These are phyloP conservation scores for Pimpla rufipes DNA, from an alignment of 2,888 invertebrate species.

Conservation along the genomic window DNA sequence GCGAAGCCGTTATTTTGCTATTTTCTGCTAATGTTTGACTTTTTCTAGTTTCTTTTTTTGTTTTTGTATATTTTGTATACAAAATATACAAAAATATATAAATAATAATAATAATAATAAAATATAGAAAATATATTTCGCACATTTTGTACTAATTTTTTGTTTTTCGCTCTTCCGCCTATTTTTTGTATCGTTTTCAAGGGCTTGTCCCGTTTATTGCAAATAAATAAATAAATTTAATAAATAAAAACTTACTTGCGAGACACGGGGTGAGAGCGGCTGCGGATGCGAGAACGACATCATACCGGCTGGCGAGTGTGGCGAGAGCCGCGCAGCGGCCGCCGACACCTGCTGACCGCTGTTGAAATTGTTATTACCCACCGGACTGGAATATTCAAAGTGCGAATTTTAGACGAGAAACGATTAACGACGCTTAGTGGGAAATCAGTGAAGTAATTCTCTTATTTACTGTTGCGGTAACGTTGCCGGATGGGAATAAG, in stretches of 20 bases:
- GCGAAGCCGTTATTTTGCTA: too few species aligned
- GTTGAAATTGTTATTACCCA: constrained; percentile 85
- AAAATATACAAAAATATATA: too few species aligned
- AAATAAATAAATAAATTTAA: too few species aligned
- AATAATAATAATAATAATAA: too few species aligned
- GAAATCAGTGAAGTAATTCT: constrained; percentile 21
- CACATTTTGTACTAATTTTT: too few species aligned
- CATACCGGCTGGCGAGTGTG: constrained; percentile 86
- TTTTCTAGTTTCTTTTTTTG: too few species aligned
- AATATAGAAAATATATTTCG: too few species aligned
- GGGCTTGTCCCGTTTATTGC: too few species aligned
- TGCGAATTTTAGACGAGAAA: constrained; percentile 5
- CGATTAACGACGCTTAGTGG: not conserved
- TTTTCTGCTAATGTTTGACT: too few species aligned
- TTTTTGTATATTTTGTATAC: not conserved
- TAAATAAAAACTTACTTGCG: constrained; percentile 85
- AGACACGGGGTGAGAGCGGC: constrained; percentile 87
- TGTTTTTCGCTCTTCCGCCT: too few species aligned
- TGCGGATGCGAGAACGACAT: constrained; percentile 86
- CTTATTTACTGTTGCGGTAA: constrained; percentile 83
- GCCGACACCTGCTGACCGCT: constrained; percentile 84
- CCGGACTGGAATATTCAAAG: constrained; percentile 75
- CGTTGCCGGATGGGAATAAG: constrained; percentile 84
- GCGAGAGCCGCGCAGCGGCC: constrained; percentile 86
- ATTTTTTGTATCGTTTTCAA: too few species aligned